These are phyloP conservation scores for Gavialis gangeticus DNA, from an alignment of 2,113 vertebrate species.

Conservation along the genomic window DNA sequence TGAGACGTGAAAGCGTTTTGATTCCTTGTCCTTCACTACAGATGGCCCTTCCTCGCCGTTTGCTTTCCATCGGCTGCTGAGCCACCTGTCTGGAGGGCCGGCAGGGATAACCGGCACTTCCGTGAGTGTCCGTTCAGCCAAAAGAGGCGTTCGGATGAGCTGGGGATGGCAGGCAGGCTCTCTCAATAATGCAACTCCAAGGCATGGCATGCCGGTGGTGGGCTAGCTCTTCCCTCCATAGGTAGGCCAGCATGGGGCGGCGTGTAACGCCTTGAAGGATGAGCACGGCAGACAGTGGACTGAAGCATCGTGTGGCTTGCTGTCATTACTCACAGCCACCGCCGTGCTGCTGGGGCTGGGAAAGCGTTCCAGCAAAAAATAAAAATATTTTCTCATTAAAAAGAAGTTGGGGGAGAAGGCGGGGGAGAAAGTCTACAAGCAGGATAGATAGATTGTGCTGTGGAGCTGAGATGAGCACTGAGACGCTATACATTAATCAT, in stretches of 20 bases:
- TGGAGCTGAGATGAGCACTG: neutral
- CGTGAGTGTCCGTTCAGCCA: neutral
- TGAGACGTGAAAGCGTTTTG: neutral
- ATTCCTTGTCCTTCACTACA: neutral
- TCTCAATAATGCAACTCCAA: neutral
- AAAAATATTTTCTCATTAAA: neutral
- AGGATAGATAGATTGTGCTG: slow-evolving; percentile 26
- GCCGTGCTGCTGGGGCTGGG: fast-evolving
- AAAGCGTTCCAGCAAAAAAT: neutral
- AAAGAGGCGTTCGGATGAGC: neutral
- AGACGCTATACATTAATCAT: slow-evolving; percentile 20
- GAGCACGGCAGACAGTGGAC: neutral
- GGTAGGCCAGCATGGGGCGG: neutral
- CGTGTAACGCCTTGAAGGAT: neutral
- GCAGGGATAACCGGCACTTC: no score
- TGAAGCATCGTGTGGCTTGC: neutral
- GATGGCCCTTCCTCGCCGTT: neutral
- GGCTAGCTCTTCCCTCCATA: no score
- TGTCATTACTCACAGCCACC: neutral
- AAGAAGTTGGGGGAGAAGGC: neutral
- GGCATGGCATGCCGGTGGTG: neutral
- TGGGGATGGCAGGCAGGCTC: neutral
- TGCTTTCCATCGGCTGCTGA: neutral
- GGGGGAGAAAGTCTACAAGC: fast-evolving
- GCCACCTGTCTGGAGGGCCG: neutral